Percentiles rank a stretch among this genome's conserved stretches.
phyloP scores from a whole-genome alignment of 2,113 vertebrate genomes.

The Daphoenositta chrysoptera region DNA sequence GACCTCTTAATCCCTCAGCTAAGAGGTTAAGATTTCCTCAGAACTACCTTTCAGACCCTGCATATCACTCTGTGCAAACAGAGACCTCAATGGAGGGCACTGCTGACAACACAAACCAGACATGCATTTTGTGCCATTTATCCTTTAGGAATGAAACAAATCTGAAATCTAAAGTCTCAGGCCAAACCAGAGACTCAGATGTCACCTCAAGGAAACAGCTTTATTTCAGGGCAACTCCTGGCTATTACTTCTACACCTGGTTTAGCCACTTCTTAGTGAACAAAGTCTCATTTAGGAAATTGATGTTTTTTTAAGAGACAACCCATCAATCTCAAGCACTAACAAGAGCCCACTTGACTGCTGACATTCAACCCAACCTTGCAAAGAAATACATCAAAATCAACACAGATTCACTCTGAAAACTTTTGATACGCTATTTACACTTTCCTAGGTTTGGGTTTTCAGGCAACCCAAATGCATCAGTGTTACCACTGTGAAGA shows the following conservation, averaged over 20 bases:
- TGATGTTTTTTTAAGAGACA: not conserved
- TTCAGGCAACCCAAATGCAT: not conserved
- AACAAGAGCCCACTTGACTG: not conserved
- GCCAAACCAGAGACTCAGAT: not conserved
- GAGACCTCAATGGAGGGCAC: not conserved
- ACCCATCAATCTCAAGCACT: not conserved
- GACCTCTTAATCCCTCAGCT: not conserved
- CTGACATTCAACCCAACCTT: not conserved
- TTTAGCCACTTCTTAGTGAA: not conserved
- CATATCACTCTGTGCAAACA: not conserved
- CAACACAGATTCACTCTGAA: not conserved
- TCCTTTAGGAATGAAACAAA: not conserved
- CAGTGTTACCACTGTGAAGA: not conserved
- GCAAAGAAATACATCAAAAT: not conserved
- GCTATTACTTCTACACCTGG: not conserved
- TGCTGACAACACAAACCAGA: not conserved
- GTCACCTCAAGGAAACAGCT: not conserved
- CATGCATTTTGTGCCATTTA: not conserved
- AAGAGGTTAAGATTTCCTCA: not conserved
- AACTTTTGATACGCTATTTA: not conserved
- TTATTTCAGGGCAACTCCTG: not conserved
- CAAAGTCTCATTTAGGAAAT: not conserved
- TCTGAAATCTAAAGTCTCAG: not conserved
- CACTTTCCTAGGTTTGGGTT: not conserved
- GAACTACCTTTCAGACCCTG: not conserved